Evolutionary conservation across 2,113 vertebrate species (phyloP).

Genomic region (Harpagus bidentatus): DNA sequence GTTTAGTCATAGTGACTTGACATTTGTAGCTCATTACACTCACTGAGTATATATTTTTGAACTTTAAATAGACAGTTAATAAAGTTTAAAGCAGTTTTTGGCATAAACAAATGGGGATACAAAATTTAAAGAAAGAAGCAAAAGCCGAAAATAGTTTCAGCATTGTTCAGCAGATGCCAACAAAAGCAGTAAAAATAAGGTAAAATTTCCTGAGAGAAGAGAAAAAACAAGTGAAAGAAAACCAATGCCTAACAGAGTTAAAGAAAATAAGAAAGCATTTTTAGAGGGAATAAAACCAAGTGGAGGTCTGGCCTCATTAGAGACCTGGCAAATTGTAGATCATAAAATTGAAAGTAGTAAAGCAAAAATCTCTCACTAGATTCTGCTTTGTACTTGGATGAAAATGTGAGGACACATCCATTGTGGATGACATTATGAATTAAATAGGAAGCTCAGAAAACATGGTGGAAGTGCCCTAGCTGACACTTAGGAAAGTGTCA

Average conservation of each 20-base stretch:
- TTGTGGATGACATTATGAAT: neutral
- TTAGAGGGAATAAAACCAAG: neutral
- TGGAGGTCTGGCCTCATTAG: neutral
- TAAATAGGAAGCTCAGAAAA: neutral
- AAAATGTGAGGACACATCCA: neutral
- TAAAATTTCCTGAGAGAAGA: neutral
- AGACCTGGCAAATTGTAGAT: neutral
- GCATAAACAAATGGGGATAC: neutral
- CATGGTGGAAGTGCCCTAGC: neutral
- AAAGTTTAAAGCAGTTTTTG: neutral
- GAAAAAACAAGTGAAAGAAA: neutral
- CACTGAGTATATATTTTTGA: neutral
- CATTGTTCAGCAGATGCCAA: neutral
- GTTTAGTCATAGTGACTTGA: neutral
- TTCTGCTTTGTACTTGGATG: neutral
- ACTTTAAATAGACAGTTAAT: neutral
- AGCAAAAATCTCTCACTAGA: neutral
- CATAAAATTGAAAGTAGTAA: neutral
- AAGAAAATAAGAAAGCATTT: neutral
- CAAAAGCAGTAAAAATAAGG: neutral
- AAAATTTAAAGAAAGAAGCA: neutral
- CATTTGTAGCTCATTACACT: neutral
- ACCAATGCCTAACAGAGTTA: neutral
- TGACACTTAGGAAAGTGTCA: neutral
- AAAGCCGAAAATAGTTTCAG: neutral